Percentiles rank a stretch among this genome's conserved stretches.
Conservation (phyloP, 2,113 vertebrate species). For the Stigmatopora argus region DNA sequence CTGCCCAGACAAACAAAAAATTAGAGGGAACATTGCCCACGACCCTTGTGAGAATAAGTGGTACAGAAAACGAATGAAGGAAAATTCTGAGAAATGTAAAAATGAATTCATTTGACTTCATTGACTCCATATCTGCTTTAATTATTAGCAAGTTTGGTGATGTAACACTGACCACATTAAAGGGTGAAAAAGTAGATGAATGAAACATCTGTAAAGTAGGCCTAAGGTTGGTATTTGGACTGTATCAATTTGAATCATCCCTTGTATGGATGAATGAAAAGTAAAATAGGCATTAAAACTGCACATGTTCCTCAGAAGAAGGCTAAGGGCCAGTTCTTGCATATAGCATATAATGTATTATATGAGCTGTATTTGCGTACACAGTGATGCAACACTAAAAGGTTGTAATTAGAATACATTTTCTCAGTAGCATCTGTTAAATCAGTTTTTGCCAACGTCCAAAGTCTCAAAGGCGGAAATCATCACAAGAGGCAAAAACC, state of each 20-base stretch:
- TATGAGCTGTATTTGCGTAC: not conserved
- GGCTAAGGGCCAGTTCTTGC: conserved; percentile 7
- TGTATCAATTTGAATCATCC: not conserved
- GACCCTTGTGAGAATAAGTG: too few species aligned
- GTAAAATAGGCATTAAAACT: not conserved
- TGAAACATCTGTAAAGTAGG: not conserved
- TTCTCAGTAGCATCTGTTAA: conserved; percentile 38
- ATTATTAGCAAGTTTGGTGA: not conserved
- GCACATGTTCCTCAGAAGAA: not conserved
- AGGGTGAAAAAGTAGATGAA: not conserved
- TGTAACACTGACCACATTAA: not conserved
- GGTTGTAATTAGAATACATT: conserved; percentile 15
- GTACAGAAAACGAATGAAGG: too few species aligned
- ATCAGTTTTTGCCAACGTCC: conserved; percentile 11
- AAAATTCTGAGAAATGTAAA: not conserved
- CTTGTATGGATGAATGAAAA: not conserved
- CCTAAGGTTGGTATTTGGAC: not conserved
- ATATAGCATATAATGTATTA: conserved; percentile 9
- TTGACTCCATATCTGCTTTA: not conserved
- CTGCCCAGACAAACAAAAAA: too few species aligned
- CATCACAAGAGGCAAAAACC: conserved; percentile 19
- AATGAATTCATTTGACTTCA: not conserved
- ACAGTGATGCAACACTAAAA: conserved; percentile 14
- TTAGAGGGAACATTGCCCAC: too few species aligned
- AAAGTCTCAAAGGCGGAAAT: not conserved